These are phyloP conservation scores for Lepidochrysops patricia DNA, from an alignment of 2,888 invertebrate species.

Conservation along the genomic window DNA sequence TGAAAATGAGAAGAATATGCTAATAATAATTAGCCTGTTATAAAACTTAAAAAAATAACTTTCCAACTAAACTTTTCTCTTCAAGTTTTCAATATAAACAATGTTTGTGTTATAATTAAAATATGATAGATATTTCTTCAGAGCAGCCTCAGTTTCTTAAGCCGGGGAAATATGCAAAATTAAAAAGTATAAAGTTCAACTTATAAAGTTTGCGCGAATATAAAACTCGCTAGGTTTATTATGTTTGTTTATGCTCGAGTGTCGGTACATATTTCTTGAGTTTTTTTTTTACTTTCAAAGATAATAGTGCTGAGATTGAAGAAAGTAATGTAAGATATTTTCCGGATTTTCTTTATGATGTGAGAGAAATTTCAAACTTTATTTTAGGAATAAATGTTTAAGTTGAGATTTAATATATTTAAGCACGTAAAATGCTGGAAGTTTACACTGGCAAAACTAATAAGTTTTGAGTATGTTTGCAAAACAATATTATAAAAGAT, in stretches of 20 bases:
- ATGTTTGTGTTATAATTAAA: conserved; percentile 3
- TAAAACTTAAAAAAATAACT: background rate
- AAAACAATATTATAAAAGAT: background rate
- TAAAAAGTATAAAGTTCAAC: conserved; percentile 8
- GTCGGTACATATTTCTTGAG: background rate
- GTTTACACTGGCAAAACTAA: background rate
- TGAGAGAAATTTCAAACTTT: background rate
- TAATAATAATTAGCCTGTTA: no score
- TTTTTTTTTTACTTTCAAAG: background rate
- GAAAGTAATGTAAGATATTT: background rate
- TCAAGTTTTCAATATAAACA: background rate
- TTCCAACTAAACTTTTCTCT: background rate
- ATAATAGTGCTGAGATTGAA: background rate
- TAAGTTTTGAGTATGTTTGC: no score
- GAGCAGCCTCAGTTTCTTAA: conserved; percentile 8
- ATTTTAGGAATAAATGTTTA: background rate
- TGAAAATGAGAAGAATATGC: no score
- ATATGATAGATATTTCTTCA: conserved; percentile 4
- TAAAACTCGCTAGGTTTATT: conserved; percentile 9
- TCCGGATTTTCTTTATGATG: background rate
- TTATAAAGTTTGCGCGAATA: conserved; percentile 1
- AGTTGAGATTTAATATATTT: no score
- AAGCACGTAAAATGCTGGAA: no score
- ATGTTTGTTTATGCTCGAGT: conserved; percentile 7
- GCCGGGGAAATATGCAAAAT: conserved; percentile 7